Conservation (phyloP, 2,888 invertebrate genomes). For the Xanthorhoe designata region DNA sequence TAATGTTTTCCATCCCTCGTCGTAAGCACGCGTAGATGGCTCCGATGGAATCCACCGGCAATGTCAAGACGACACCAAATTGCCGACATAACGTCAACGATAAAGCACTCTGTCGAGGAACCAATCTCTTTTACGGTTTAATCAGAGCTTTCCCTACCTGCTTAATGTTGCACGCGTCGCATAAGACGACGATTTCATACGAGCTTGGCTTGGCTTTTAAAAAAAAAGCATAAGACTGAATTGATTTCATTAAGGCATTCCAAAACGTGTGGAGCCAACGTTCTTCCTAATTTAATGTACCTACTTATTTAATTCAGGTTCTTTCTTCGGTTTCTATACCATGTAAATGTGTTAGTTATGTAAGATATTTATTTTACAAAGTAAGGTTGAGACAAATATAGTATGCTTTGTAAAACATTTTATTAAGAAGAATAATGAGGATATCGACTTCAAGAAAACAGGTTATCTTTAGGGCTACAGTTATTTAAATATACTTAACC, state of each 20-base stretch:
- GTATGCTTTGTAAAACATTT: background rate
- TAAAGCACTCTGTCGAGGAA: constrained; percentile 77
- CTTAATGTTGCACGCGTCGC: constrained; percentile 61
- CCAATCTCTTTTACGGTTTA: constrained; percentile 84
- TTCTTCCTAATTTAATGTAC: background rate
- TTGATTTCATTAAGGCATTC: constrained; percentile 5
- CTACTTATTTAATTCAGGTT: background rate
- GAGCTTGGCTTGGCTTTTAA: constrained; percentile 39
- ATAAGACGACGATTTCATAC: constrained; percentile 62
- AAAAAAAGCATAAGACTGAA: constrained; percentile 8
- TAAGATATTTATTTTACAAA: background rate
- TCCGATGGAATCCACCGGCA: constrained; percentile 47
- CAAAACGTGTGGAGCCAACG: background rate
- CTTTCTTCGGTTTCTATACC: background rate
- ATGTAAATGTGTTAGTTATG: too few relatives aligned
- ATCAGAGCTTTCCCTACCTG: constrained; percentile 73
- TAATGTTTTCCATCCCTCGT: constrained; percentile 47
- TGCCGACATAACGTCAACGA: constrained; percentile 77
- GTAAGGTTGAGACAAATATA: background rate
- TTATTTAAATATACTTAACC: constrained; percentile 51
- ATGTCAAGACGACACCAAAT: constrained; percentile 64
- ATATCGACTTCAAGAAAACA: constrained; percentile 68
- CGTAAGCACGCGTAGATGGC: constrained; percentile 48
- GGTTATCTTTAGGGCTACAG: constrained; percentile 57
- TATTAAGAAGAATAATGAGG: constrained; percentile 48